Conservation (phyloP, 2,113 vertebrate genomes). For the Neolamprologus fasciatus region DNA sequence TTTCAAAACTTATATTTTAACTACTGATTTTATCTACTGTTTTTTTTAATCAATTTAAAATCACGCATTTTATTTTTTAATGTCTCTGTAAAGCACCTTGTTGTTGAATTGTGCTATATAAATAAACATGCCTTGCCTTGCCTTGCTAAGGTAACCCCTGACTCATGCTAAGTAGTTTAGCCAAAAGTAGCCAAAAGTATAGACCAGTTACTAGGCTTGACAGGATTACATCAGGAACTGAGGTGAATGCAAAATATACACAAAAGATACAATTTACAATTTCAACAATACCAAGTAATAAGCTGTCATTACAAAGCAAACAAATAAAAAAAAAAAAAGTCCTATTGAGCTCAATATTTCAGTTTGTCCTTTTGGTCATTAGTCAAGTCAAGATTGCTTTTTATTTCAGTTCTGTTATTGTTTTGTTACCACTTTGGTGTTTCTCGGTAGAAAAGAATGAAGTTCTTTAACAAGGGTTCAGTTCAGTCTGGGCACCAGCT, state of each 20-base stretch:
- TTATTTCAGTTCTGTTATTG: background rate
- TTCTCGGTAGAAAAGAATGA: background rate
- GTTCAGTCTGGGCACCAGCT: background rate
- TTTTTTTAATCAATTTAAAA: background rate
- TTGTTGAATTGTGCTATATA: background rate
- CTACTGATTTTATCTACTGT: background rate
- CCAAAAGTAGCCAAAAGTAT: background rate
- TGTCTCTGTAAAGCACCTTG: background rate
- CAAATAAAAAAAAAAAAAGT: fast-evolving
- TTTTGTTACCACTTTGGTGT: background rate
- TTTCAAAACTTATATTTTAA: background rate
- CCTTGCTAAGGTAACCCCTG: background rate
- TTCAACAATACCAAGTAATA: background rate
- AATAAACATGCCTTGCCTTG: background rate
- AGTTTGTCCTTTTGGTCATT: background rate
- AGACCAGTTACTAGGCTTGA: background rate
- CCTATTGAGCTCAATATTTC: background rate
- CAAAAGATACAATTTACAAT: background rate
- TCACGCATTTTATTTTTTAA: background rate
- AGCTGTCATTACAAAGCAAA: background rate
- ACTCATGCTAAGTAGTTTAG: background rate
- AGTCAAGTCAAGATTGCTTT: background rate
- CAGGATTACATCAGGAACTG: background rate
- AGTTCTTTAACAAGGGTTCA: background rate
- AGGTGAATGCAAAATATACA: background rate